phyloP scores from a whole-genome alignment of 1,140 invertebrate species.

The Acromyrmex charruanus region DNA sequence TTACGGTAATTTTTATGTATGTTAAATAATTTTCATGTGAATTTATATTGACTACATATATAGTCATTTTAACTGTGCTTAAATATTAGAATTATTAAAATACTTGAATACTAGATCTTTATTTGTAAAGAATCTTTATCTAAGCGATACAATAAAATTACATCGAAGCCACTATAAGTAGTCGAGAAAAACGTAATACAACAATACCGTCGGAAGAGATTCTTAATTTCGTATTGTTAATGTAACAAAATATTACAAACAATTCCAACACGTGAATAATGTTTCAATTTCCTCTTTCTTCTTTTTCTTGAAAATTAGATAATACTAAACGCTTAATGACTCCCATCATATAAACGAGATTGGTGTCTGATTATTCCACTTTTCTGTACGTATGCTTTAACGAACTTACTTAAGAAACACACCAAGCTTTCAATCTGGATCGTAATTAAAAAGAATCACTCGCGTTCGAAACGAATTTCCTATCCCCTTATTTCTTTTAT shows the following conservation, averaged over 20 bases:
- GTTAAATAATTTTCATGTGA: too few species aligned
- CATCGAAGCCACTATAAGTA: too few species aligned
- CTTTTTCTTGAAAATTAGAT: constrained; percentile 10
- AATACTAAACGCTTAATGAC: constrained; percentile 29
- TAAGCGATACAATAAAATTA: too few species aligned
- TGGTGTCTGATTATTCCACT: constrained; percentile 19
- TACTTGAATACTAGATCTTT: too few species aligned
- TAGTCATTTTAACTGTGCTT: too few species aligned
- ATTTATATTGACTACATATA: too few species aligned
- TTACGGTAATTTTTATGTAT: too few species aligned
- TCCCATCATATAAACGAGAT: neutral
- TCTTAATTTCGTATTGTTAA: neutral
- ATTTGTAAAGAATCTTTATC: too few species aligned
- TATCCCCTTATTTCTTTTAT: neutral
- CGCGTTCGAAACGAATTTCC: constrained; percentile 1
- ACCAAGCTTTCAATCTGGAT: constrained; percentile 40
- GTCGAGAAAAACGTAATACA: neutral
- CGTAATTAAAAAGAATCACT: constrained; percentile 42
- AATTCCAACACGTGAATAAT: neutral
- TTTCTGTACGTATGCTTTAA: constrained; percentile 19
- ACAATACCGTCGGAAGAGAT: neutral
- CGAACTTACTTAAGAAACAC: constrained; percentile 19
- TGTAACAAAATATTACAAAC: neutral
- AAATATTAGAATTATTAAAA: too few species aligned
- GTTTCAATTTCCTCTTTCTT: neutral